A percentile compares a stretch with the other conserved stretches of the same genome.
phyloP scores from a whole-genome alignment of 2,888 invertebrate species.

The Nesidiocoris tenuis region DNA sequence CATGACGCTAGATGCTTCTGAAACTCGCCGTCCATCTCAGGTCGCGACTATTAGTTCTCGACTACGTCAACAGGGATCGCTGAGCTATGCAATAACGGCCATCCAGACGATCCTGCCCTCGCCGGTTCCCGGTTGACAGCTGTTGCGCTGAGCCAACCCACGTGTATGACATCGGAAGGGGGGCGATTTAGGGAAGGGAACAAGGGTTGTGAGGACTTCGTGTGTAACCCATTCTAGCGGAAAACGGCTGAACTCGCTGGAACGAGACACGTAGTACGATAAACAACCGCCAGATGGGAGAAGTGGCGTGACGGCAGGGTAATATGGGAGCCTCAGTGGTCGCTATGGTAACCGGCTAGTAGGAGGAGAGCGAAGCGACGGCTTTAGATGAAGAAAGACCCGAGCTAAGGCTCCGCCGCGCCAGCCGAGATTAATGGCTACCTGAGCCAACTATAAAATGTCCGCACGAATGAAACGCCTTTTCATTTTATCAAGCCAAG shows the following conservation, averaged over 20 bases:
- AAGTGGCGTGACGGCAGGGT: conserved; percentile 11
- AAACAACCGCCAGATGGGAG: conserved; percentile 32
- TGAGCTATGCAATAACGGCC: no score
- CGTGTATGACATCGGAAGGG: no score
- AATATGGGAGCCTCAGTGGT: conserved; percentile 23
- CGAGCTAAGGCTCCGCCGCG: neutral
- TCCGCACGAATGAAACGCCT: conserved; percentile 5
- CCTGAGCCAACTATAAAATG: conserved; percentile 32
- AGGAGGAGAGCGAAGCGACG: neutral
- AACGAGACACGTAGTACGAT: conserved; percentile 23
- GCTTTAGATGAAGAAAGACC: neutral
- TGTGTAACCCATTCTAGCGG: conserved; percentile 14
- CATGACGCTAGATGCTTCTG: no score
- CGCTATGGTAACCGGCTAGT: conserved; percentile 17
- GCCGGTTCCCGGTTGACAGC: neutral
- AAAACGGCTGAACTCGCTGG: neutral
- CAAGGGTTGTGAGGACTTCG: neutral
- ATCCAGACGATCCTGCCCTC: no score
- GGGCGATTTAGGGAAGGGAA: neutral
- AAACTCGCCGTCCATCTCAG: no score
- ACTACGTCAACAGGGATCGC: neutral
- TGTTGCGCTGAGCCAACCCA: neutral
- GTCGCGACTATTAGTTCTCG: no score
- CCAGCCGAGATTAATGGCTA: conserved; percentile 31
- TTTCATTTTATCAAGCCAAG: no score